Evolutionary conservation across 2,888 invertebrate species (phyloP), one percentile per base, ranked within the genome.

Genomic region (Cephus pulcher): DNA sequence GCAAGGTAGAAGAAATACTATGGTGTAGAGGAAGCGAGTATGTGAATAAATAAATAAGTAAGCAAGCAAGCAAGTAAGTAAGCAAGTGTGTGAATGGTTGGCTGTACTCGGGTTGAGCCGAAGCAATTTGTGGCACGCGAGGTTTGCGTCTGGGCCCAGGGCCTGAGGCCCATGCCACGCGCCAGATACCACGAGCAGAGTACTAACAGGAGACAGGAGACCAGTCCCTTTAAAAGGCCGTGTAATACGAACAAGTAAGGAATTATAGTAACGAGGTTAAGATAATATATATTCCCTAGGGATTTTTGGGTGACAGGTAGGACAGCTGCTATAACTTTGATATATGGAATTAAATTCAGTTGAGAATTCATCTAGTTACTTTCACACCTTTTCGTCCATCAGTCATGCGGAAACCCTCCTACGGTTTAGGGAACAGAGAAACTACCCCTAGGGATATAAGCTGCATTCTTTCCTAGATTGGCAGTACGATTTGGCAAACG

Each of bases 41-140:
- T 32, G 33, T 23, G 34, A 71, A 34, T 71, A 71, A 71, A 34
- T 71, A 71, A 71, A 34, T 71, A 71, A 71, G 30, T 71, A 70
- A 70, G 71, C 1, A n/a, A 70, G 74, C 35, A 23, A 74, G 34
- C 11, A 74, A 74, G 85, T 84, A 87, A 86, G 86, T 88, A 87
- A 86, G 84, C 80, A 81, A 86, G 87, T 83, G 86, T 82, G 82
- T 84, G 83, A 85, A 82, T 80, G 82, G 81, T 80, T 83, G 73
- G 80, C 79, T 37, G 70, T 82, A 83, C 80, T 80, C 79, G 80
- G 82, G 56, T 56, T 83, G 84, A 86, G 86, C 82, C 79, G 77
- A 84, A 86, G 89, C 87, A 89, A 89, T 89, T 89, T 89, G 88
- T 86, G 89, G 89, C 89, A 89, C 89, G 89, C 89, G 89, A 89